Conservation (phyloP, 2,888 invertebrate species). For the Volucella zonaria region DNA sequence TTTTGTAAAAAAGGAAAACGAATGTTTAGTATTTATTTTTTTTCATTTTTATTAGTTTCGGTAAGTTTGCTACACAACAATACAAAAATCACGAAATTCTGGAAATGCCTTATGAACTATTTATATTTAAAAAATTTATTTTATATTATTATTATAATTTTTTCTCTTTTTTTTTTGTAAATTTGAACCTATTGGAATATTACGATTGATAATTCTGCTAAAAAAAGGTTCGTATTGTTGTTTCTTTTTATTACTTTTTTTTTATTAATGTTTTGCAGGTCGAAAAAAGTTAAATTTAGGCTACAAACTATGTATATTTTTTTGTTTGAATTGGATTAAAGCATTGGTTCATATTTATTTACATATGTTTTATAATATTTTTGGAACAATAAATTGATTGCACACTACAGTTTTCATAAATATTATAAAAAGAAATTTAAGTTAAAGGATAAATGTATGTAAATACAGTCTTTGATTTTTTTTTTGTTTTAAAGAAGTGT, state of each 20-base stretch:
- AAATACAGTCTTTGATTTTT: slow-evolving; percentile 51
- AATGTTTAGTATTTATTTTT: slow-evolving; percentile 34
- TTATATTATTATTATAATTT: slow-evolving; percentile 13
- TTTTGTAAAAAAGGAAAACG: slow-evolving; percentile 53
- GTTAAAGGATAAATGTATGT: neutral
- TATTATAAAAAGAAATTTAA: neutral
- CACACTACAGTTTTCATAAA: neutral
- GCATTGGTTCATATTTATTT: slow-evolving; percentile 44
- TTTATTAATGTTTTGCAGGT: slow-evolving; percentile 46
- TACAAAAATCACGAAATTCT: slow-evolving; percentile 57
- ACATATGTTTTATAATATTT: neutral
- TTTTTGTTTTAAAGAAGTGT: neutral
- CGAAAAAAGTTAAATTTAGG: slow-evolving; percentile 23
- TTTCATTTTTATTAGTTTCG: slow-evolving; percentile 35
- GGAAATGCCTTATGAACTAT: slow-evolving; percentile 70
- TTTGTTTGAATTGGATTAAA: slow-evolving; percentile 31
- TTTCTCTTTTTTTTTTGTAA: slow-evolving; percentile 16
- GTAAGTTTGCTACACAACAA: slow-evolving; percentile 53
- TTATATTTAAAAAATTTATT: neutral
- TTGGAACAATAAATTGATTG: slow-evolving; percentile 5
- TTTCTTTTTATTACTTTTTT: neutral
- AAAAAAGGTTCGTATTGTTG: neutral
- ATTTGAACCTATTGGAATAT: slow-evolving; percentile 34
- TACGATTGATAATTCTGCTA: neutral
- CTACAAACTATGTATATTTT: slow-evolving; percentile 7